phyloP scores from a whole-genome alignment of 1,140 invertebrate species.

The Pogonomyrmex californicus region DNA sequence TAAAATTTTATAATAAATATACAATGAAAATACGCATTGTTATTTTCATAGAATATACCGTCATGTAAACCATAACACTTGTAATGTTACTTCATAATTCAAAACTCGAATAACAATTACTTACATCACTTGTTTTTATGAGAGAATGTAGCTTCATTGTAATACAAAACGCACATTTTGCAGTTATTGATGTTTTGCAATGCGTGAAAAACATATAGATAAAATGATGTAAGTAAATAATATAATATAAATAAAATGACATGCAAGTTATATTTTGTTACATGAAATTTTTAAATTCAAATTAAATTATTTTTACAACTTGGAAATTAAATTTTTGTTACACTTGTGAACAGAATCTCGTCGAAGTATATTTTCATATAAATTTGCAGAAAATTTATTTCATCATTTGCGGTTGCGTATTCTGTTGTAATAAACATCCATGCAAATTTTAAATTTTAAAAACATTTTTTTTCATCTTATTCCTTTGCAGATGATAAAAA shows the following conservation, averaged over 20 bases:
- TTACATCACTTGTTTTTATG: background rate
- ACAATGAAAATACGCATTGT: background rate
- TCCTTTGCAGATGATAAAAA: slow-evolving; percentile 13
- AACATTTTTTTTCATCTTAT: background rate
- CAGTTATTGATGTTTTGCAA: slow-evolving; percentile 11
- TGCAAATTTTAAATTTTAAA: background rate
- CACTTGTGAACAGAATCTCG: background rate
- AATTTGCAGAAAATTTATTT: slow-evolving; percentile 21
- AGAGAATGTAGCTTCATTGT: background rate
- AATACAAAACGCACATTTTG: background rate
- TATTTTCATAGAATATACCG: slow-evolving; percentile 7
- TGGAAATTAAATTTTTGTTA: slow-evolving; percentile 12
- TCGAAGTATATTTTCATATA: background rate
- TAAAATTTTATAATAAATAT: background rate
- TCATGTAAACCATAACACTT: slow-evolving; percentile 11
- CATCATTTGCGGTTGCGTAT: background rate
- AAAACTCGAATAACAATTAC: background rate
- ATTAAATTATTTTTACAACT: slow-evolving; percentile 16
- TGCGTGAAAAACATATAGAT: background rate
- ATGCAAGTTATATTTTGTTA: background rate
- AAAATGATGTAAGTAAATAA: background rate
- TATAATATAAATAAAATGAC: background rate
- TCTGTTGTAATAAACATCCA: slow-evolving; percentile 10
- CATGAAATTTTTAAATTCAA: background rate
- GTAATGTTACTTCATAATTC: slow-evolving; percentile 43